Evolutionary conservation across 2,113 vertebrate species (phyloP).

Genomic region (Neolamprologus sp.): DNA sequence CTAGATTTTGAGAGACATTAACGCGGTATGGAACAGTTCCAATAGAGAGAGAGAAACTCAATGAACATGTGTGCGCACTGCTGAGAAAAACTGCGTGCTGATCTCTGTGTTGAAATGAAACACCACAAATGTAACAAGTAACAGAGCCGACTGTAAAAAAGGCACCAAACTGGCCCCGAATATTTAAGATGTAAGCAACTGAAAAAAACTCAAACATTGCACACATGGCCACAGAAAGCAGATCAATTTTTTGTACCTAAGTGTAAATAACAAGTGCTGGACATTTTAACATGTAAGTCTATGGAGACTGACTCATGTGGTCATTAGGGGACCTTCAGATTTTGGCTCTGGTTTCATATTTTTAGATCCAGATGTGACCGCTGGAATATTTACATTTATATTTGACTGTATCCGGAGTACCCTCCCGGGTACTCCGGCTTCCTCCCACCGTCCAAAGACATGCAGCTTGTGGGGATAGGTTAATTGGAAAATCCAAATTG

Average conservation of each 20-base stretch:
- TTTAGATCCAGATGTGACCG: background rate
- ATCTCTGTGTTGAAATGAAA: background rate
- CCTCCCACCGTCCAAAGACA: no score
- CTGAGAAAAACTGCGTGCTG: background rate
- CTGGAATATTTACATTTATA: background rate
- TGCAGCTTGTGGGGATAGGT: no score
- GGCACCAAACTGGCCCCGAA: background rate
- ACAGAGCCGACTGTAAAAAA: background rate
- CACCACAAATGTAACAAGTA: accelerated
- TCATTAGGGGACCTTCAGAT: background rate
- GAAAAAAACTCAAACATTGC: background rate
- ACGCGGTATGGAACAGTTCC: background rate
- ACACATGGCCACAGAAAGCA: background rate
- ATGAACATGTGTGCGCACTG: accelerated
- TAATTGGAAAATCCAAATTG: no score
- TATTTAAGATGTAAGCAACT: background rate
- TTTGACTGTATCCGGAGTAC: background rate
- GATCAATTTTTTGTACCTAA: background rate
- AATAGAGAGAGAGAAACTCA: background rate
- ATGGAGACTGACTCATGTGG: background rate
- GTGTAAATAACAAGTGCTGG: background rate
- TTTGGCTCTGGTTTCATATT: background rate
- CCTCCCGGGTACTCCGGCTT: no score
- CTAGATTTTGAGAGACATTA: background rate
- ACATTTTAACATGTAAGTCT: background rate